These are phyloP conservation scores for Malurus elegans DNA, from an alignment of 2,113 vertebrate species.

Conservation along the genomic window DNA sequence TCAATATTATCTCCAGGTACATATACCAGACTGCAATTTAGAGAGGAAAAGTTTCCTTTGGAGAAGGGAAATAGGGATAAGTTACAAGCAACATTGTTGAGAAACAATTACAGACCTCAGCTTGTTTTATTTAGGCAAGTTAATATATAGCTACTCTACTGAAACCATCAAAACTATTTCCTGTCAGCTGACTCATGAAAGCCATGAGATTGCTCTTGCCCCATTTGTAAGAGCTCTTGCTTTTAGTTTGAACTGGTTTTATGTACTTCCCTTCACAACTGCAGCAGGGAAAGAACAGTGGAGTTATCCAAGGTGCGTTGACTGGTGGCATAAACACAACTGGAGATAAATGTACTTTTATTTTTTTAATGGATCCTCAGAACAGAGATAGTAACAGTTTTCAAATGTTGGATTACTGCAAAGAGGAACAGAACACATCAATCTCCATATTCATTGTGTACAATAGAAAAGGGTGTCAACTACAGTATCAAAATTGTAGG, in stretches of 20 bases:
- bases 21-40: not conserved
- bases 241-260: not conserved
- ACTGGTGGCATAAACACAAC: not conserved
- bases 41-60: not conserved
- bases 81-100: not conserved
- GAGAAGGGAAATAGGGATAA: not conserved
- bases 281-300: not conserved
- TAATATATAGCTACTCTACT: not conserved
- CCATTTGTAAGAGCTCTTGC: not conserved
- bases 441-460: not conserved
- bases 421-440: not conserved
- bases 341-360: not conserved
- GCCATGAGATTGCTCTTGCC: not conserved
- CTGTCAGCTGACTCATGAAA: not conserved
- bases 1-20: not conserved
- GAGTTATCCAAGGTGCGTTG: not conserved
- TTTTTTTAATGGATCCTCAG: not conserved
- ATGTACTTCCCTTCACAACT: not conserved
- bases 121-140: not conserved
- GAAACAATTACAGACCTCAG: not conserved
- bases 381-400: not conserved
- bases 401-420: not conserved
- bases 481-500: not conserved
- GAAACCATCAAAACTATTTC: not conserved
- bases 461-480: not conserved